A percentile compares a stretch with the other conserved stretches of the same genome.
These are phyloP conservation scores for Petrolisthes cinctipes DNA, from an alignment of 2,888 invertebrate species.

Conservation along the genomic window DNA sequence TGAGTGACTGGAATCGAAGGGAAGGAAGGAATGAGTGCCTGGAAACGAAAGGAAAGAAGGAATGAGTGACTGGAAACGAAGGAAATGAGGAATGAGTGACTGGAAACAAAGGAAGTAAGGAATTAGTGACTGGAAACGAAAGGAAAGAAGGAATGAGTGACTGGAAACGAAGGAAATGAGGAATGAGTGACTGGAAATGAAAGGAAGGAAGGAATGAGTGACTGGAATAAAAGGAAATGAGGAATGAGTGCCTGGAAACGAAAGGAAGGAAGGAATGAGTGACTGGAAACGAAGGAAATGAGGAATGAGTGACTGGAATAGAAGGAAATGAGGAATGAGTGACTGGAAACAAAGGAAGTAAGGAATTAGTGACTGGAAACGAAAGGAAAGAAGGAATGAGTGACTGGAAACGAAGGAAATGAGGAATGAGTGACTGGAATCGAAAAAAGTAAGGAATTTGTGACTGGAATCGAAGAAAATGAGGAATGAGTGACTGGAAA, in stretches of 20 bases:
- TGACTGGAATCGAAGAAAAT: neutral
- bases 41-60: neutral
- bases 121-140: neutral
- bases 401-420: neutral
- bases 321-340: neutral
- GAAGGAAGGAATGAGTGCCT: too few relatives aligned
- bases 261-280: neutral
- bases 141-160: neutral
- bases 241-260: neutral
- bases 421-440: neutral
- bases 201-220: neutral
- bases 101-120: neutral
- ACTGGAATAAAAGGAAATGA: neutral
- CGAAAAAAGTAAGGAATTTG: neutral
- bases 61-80: neutral
- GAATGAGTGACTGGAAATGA: neutral
- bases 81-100: neutral
- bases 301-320: neutral
- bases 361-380: neutral
- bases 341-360: neutral
- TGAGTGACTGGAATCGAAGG: neutral
- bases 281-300: neutral
- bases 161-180: neutral
- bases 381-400: neutral
- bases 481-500: neutral